Evolutionary conservation across 37 sponge, comb jelly and placozoan genomes (phyloP), one percentile per base, ranked within the genome.

Genomic region (Beroe ovata): DNA sequence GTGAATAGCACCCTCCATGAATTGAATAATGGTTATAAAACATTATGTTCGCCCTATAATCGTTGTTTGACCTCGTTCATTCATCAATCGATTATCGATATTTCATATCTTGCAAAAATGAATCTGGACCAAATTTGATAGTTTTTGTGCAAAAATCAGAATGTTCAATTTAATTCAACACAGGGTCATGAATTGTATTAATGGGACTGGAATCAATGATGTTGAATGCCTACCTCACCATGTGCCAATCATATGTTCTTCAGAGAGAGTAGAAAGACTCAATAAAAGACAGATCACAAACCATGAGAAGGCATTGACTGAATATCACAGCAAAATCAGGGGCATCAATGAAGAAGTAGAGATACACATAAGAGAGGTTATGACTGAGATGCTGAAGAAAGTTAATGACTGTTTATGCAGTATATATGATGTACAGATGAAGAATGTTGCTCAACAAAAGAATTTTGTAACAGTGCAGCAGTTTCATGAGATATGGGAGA

Each of bases 251-350:
- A 29, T 14, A 42, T 1, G 41, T 21, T 42, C 69, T 0, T 77
- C 84, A 25, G 84, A 77, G 26, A 77, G 84, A 42, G 38, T 77
- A 0, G 41, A 25, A 42, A 22, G 41, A 39, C 26, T 77, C 54
- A 42, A 77, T 77, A 23, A 21, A 14, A 77, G 33, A 41, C 41
- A 77, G 11, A 22, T 42, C 1, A n/a, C 42, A 11, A 11, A 36
- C 35, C 84, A 77, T 23, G 84, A 77, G 25, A 16, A 39, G 41
- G 84, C 38, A 41, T 29, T 77, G 11, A 36, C 54, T 39, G 25
- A 77, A 36, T 77, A 40, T 42, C 39, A 39, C n/a, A 77, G 22
- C 41, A 29, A 40, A 1, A 77, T 77, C 8, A 77, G 41, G 47
- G 33, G 3, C 2, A 23, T 77, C 54, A 77, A 77, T 42, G 6